A percentile compares a stretch with the other conserved stretches of the same genome.
Conservation (phyloP, 2,888 invertebrate species). For the Zonitis immaculata region DNA sequence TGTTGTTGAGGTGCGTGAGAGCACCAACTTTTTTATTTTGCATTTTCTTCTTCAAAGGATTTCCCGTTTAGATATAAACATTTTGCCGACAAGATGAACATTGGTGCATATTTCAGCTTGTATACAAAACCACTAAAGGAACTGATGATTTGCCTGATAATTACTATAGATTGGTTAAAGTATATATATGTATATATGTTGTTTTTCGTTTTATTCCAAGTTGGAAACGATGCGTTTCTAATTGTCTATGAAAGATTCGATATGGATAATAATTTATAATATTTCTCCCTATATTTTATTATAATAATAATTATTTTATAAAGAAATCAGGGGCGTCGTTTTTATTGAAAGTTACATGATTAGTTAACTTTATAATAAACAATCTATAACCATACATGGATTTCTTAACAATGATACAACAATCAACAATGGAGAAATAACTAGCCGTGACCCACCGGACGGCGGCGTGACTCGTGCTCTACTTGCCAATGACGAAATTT, state of each 20-base stretch:
- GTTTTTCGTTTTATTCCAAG: background rate
- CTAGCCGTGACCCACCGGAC: constrained; percentile 16
- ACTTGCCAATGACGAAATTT: constrained; percentile 6
- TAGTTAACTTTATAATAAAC: constrained; percentile 6
- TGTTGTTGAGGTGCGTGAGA: constrained; percentile 35
- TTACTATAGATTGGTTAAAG: too few species aligned
- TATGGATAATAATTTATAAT: background rate
- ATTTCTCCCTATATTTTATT: background rate
- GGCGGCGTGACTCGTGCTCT: constrained; percentile 12
- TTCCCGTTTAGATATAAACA: constrained; percentile 29
- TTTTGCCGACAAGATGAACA: constrained; percentile 17
- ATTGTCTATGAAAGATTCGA: background rate
- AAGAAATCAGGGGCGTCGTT: background rate
- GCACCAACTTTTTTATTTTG: constrained; percentile 19
- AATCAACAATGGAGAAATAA: constrained; percentile 16
- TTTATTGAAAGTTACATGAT: background rate
- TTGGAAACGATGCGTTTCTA: constrained; percentile 3
- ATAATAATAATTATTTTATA: too few species aligned
- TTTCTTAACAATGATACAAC: constrained; percentile 16
- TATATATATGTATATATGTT: background rate
- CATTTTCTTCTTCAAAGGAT: constrained; percentile 13
- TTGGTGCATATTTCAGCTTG: constrained; percentile 8
- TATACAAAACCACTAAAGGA: constrained; percentile 3
- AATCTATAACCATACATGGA: constrained; percentile 13
- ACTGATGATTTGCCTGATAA: constrained; percentile 9